Evolutionary conservation across 2,888 invertebrate species (phyloP).

Genomic region (Nycteola revayana): DNA sequence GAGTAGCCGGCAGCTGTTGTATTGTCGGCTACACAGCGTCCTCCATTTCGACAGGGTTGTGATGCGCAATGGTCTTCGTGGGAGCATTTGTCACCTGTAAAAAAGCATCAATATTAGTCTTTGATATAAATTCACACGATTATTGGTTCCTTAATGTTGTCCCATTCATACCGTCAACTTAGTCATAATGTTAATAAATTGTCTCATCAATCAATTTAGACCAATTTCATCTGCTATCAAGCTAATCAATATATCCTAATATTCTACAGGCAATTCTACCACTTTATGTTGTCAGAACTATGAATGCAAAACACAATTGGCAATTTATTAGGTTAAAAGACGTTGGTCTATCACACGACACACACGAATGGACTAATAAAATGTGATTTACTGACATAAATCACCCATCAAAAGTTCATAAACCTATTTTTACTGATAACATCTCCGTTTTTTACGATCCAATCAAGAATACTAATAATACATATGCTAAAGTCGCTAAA

Average conservation of each 20-base stretch:
- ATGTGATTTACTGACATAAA: constrained; percentile 26
- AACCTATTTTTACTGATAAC: constrained; percentile 22
- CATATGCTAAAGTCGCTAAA: constrained; percentile 20
- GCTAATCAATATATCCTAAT: too few relatives aligned
- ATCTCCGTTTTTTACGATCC: constrained; percentile 11
- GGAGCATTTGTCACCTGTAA: constrained; percentile 91
- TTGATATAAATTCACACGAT: too few relatives aligned
- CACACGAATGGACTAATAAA: constrained; percentile 25
- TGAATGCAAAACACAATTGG: constrained; percentile 6
- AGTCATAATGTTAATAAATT: not conserved
- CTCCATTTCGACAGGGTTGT: constrained; percentile 96
- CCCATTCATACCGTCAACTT: not conserved
- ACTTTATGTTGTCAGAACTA: too few relatives aligned
- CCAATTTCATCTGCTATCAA: too few relatives aligned
- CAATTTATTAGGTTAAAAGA: constrained; percentile 14
- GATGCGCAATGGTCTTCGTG: constrained; percentile 95
- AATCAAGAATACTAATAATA: constrained; percentile 15
- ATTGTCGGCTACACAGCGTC: constrained; percentile 90
- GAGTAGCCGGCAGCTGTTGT: constrained; percentile 86
- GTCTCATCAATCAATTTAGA: too few relatives aligned
- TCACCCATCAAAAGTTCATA: constrained; percentile 22
- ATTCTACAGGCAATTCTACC: too few relatives aligned
- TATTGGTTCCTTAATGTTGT: too few relatives aligned
- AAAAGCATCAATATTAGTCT: constrained; percentile 17
- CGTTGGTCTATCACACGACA: constrained; percentile 14